Evolutionary conservation across 1,140 invertebrate species (phyloP).

Genomic region (Microplitis mediator): DNA sequence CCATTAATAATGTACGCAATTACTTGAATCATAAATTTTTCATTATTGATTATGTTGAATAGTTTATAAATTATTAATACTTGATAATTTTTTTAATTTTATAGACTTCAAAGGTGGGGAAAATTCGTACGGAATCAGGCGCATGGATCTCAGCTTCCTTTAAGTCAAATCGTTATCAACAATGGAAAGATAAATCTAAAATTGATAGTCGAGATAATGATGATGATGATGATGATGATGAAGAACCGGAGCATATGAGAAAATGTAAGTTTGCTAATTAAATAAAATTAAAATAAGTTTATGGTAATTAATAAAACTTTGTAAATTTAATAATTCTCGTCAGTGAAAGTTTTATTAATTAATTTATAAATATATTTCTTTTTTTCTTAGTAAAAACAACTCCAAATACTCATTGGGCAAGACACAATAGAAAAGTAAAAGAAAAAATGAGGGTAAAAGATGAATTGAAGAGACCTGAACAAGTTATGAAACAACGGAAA

Average conservation of each 20-base stretch:
- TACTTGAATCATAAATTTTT: constrained; percentile 2
- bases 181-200: constrained; percentile 87
- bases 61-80: constrained; percentile 21
- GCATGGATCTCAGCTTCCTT: constrained; percentile 92
- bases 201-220: constrained; percentile 66
- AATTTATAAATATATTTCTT: constrained; percentile 5
- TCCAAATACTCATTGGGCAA: constrained; percentile 65
- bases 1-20: constrained; percentile 65
- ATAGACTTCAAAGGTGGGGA: constrained; percentile 70
- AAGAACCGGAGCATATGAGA: constrained; percentile 41
- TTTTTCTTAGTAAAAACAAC: constrained; percentile 47
- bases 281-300: too few relatives aligned
- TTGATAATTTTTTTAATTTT: constrained; percentile 36
- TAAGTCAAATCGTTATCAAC: constrained; percentile 86
- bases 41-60: background rate
- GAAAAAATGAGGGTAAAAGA: constrained; percentile 55
- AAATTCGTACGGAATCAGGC: constrained; percentile 94
- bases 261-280: constrained; percentile 42
- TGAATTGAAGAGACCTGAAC: constrained; percentile 72
- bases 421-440: constrained; percentile 68
- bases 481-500: constrained; percentile 67
- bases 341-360: too few relatives aligned
- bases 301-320: too few relatives aligned
- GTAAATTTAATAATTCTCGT: too few relatives aligned
- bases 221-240: constrained; percentile 66